Evolutionary conservation across 1,140 invertebrate species (phyloP).

Genomic region (Sinonovacula constricta): DNA sequence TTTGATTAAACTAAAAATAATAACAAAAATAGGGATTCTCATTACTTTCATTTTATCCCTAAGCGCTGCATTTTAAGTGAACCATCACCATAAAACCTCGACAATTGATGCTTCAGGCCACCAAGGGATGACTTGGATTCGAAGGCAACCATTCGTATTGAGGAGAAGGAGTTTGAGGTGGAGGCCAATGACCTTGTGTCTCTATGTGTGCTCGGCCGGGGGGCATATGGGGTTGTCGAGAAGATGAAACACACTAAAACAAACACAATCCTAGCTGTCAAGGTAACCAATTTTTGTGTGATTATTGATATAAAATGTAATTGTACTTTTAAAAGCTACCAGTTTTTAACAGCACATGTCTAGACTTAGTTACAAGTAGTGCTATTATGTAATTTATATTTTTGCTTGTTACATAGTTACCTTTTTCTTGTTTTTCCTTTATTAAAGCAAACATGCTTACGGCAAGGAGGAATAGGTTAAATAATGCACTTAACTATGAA

Average conservation of each 20-base stretch:
- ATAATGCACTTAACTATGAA: too few species aligned
- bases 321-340: too few species aligned
- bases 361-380: not conserved
- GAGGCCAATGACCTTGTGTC: constrained; percentile 74
- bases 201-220: constrained; percentile 93
- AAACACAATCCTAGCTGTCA: constrained; percentile 93
- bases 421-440: not conserved
- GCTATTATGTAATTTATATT: not conserved
- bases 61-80: too few species aligned
- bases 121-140: constrained; percentile 71
- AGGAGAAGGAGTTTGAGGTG: constrained; percentile 72
- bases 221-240: constrained; percentile 97
- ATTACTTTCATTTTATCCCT: too few species aligned
- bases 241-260: constrained; percentile 96
- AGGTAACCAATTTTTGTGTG: constrained; percentile 82
- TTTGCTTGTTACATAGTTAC: not conserved
- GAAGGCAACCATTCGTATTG: constrained; percentile 73
- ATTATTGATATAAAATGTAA: too few species aligned
- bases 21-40: too few species aligned
- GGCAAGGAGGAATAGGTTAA: too few species aligned
- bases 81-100: too few species aligned
- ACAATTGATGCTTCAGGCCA: constrained; percentile 52
- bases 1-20: too few species aligned
- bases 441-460: not conserved
- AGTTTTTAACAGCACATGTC: too few species aligned